Evolutionary conservation across 2,888 invertebrate species (phyloP).

Genomic region (Cryptocheilus praepositus): DNA sequence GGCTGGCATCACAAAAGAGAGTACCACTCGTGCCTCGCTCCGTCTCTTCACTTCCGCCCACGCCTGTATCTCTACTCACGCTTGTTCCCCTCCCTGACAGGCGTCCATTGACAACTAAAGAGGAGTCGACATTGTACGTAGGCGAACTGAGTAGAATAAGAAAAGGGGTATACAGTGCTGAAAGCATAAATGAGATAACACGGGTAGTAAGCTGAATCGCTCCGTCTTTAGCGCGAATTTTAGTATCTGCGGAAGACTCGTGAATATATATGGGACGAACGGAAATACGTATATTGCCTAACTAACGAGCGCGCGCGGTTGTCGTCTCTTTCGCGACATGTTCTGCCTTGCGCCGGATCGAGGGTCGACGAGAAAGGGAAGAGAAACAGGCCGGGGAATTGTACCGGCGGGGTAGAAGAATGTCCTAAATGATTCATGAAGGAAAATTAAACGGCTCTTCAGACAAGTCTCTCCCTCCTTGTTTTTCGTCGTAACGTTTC

Average conservation of each 20-base stretch:
- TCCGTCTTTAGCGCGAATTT: slow-evolving; percentile 49
- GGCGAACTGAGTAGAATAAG: slow-evolving; percentile 13
- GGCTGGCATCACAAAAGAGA: slow-evolving; percentile 42
- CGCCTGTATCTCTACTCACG: slow-evolving; percentile 4
- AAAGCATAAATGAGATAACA: slow-evolving; percentile 10
- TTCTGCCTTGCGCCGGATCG: slow-evolving; percentile 20
- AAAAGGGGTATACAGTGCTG: slow-evolving; percentile 23
- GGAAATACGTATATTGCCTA: slow-evolving; percentile 60
- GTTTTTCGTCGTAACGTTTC: slow-evolving; percentile 23
- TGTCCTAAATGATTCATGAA: slow-evolving; percentile 59
- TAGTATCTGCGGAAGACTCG: slow-evolving; percentile 50
- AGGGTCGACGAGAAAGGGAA: slow-evolving; percentile 36
- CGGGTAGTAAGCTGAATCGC: slow-evolving; percentile 24
- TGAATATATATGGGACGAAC: slow-evolving; percentile 62
- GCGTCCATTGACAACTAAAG: slow-evolving; percentile 1
- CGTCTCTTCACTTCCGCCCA: slow-evolving; percentile 19
- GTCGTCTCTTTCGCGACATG: background rate
- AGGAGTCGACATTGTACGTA: slow-evolving; percentile 37
- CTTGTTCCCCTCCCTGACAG: background rate
- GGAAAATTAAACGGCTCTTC: slow-evolving; percentile 59
- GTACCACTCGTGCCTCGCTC: slow-evolving; percentile 39
- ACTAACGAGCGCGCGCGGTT: slow-evolving; percentile 51
- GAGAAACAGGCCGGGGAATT: slow-evolving; percentile 19
- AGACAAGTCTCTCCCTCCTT: slow-evolving; percentile 40
- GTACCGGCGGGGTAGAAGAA: slow-evolving; percentile 32